These are phyloP conservation scores for Artemia franciscana DNA, from an alignment of 1,140 invertebrate genomes.

Conservation along the genomic window DNA sequence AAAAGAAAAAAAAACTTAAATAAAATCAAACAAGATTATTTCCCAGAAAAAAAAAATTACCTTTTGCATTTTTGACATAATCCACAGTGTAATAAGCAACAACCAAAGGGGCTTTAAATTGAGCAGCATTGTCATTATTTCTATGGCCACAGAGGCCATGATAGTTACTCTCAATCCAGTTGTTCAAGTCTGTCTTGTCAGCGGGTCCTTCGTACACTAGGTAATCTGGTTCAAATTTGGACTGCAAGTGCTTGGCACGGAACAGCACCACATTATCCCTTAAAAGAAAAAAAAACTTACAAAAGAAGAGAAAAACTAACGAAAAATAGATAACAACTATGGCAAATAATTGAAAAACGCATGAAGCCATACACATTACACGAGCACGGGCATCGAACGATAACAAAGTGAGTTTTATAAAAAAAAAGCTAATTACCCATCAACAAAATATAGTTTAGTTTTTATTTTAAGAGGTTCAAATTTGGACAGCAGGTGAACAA, in stretches of 20 bases:
- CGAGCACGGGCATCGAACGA: no score
- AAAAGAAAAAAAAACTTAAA: no score
- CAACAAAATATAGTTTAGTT: no score
- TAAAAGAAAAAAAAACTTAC: constrained; percentile 19
- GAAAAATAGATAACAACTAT: constrained; percentile 31
- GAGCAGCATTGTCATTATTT: constrained; percentile 50
- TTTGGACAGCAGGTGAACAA: no score
- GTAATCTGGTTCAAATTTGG: constrained; percentile 68
- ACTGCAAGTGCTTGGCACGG: constrained; percentile 61
- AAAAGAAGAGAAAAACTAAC: constrained; percentile 3
- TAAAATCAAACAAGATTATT: no score
- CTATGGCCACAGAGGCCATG: constrained; percentile 77
- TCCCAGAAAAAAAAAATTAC: no score
- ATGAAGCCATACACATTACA: no score
- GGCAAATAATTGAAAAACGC: constrained; percentile 45
- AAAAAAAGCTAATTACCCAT: no score
- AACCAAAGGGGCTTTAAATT: constrained; percentile 71
- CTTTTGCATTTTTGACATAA: constrained; percentile 86
- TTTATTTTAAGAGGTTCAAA: no score
- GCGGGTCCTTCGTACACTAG: constrained; percentile 45
- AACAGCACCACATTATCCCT: constrained; percentile 67
- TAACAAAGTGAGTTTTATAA: no score
- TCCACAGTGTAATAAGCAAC: constrained; percentile 86
- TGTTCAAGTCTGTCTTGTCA: constrained; percentile 37
- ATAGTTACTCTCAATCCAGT: constrained; percentile 58